A percentile compares a stretch with the other conserved stretches of the same genome.
Evolutionary conservation across 2,797 vertebrate genomes (phyloP).

Genomic region (Pelochelys cantorii): DNA sequence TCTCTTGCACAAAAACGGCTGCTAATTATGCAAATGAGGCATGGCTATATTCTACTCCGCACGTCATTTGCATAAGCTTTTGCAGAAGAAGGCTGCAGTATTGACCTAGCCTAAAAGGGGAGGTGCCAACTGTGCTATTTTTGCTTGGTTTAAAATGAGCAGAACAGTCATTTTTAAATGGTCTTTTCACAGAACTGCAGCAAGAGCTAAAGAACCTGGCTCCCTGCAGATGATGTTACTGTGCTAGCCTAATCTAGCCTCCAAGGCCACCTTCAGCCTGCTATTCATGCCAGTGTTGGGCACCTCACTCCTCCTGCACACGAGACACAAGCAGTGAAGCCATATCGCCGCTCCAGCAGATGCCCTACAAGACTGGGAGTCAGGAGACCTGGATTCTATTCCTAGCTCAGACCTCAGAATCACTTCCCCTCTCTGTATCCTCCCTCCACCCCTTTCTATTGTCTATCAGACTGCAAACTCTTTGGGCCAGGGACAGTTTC

Average conservation of each 20-base stretch:
- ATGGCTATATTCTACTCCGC: no score
- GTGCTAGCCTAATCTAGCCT: not conserved
- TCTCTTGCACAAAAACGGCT: no score
- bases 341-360: not conserved
- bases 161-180: no score
- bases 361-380: not conserved
- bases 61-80: no score
- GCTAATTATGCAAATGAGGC: no score
- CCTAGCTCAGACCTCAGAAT: no score
- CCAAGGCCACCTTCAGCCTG: not conserved
- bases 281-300: not conserved
- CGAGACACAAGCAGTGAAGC: not conserved
- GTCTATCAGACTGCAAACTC: not conserved
- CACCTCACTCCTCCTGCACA: not conserved
- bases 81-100: no score
- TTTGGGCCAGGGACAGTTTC: not conserved
- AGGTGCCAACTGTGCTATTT: no score
- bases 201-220: not conserved
- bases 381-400: not conserved
- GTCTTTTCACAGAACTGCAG: not conserved
- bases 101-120: no score
- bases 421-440: not conserved
- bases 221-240: not conserved
- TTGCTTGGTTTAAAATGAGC: no score
- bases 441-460: not conserved